Percentiles rank a stretch among this genome's conserved stretches.
Conservation (phyloP, 2,113 vertebrate genomes). For the Lagenorhynchus albirostris region DNA sequence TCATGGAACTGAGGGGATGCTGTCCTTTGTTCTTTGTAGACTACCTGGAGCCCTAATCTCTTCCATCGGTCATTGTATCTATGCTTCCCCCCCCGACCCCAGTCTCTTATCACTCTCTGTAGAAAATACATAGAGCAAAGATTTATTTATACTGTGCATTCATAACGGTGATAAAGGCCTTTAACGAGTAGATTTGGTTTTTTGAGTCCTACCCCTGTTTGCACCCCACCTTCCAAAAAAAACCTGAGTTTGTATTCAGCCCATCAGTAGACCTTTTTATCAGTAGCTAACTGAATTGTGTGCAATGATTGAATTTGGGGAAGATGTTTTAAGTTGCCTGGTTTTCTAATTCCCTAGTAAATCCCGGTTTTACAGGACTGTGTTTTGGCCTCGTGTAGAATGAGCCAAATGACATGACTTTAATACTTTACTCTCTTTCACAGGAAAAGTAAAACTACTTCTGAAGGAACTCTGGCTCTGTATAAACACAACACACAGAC, state of each 20-base stretch:
- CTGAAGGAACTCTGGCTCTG: conserved; percentile 92
- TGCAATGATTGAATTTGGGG: background rate
- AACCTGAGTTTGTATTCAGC: background rate
- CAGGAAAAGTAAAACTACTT: conserved; percentile 90
- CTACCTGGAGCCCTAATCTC: accelerated
- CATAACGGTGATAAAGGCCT: too few relatives aligned
- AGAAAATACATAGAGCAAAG: background rate
- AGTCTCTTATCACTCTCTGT: background rate
- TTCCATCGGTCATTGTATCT: accelerated
- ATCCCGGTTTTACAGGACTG: background rate
- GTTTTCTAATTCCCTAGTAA: background rate
- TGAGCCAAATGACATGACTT: background rate
- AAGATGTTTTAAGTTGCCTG: background rate
- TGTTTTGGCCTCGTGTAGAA: background rate
- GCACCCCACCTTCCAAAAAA: background rate
- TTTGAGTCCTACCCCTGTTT: background rate
- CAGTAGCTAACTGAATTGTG: background rate
- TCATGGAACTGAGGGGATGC: background rate
- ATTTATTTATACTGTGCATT: background rate
- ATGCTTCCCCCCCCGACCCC: background rate
- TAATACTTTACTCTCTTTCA: conserved; percentile 11
- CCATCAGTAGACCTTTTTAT: accelerated
- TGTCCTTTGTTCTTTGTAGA: background rate
- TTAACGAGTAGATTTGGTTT: background rate
- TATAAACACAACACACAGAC: conserved; percentile 82